Evolutionary conservation across 2,888 invertebrate species (phyloP).

Genomic region (Drosophila fulvimacula): DNA sequence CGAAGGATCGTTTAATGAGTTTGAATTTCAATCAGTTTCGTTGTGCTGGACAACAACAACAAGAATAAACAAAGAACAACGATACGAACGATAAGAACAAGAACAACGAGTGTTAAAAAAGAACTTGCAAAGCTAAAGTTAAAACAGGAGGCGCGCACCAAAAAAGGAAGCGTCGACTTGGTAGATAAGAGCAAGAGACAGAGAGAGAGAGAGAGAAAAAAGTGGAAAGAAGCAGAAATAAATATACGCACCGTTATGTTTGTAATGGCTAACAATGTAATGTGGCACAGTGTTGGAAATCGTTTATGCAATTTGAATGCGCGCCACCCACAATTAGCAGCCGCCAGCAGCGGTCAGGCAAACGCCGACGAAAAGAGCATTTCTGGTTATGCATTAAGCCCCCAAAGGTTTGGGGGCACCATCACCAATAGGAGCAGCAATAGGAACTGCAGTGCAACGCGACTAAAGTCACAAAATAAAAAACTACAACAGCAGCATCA

Average conservation of each 20-base stretch:
- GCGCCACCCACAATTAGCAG: constrained; percentile 68
- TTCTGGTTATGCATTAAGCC: constrained; percentile 82
- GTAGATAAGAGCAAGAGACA: constrained; percentile 10
- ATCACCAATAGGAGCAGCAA: constrained; percentile 66
- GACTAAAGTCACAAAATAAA: constrained; percentile 25
- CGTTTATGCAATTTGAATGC: constrained; percentile 73
- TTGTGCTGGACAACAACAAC: constrained; percentile 50
- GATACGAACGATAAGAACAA: constrained; percentile 31
- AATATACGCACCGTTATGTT: constrained; percentile 82
- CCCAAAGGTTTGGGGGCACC: constrained; percentile 85
- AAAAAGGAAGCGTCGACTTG: constrained; percentile 32
- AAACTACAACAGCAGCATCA: constrained; percentile 23
- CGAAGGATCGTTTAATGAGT: constrained; percentile 58
- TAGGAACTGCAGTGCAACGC: constrained; percentile 34
- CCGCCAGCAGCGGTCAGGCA: constrained; percentile 67
- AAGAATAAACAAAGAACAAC: constrained; percentile 37
- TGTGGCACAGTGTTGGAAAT: constrained; percentile 81
- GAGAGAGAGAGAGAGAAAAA: constrained; percentile 1
- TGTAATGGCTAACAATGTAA: constrained; percentile 85
- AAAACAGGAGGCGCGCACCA: constrained; percentile 28
- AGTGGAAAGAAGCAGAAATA: constrained; percentile 4
- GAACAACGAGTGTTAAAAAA: constrained; percentile 49
- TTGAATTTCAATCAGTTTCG: constrained; percentile 42
- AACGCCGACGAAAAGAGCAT: constrained; percentile 59
- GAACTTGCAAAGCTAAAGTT: constrained; percentile 9